phyloP scores from a whole-genome alignment of 1,140 invertebrate genomes.

The Drosophila repleta region DNA sequence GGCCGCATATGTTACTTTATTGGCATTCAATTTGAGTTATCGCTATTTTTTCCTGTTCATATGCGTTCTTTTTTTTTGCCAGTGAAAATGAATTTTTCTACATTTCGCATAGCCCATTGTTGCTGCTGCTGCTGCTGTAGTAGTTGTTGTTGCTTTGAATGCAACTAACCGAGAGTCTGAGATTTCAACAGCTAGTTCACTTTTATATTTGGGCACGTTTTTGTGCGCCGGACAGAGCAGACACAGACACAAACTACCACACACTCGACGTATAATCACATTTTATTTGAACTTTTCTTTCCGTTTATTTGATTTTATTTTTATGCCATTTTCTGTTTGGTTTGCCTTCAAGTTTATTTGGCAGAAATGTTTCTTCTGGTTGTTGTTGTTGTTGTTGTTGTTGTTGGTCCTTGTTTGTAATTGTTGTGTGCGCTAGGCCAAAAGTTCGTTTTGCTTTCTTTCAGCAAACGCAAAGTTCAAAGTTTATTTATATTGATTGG shows the following conservation, averaged over 20 bases:
- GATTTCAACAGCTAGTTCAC: slow-evolving; percentile 61
- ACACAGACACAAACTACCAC: slow-evolving; percentile 5
- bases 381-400: slow-evolving; percentile 37
- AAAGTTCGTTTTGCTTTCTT: slow-evolving; percentile 23
- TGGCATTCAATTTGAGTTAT: slow-evolving; percentile 80
- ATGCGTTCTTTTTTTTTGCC: slow-evolving; percentile 55
- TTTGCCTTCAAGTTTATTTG: slow-evolving; percentile 46
- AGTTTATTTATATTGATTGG: slow-evolving; percentile 67
- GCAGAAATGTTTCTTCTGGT: slow-evolving; percentile 35
- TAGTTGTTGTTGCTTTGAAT: slow-evolving; percentile 28
- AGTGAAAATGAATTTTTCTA: slow-evolving; percentile 63
- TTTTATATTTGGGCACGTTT: slow-evolving; percentile 55
- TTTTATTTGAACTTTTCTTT: slow-evolving; percentile 77
- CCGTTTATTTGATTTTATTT: slow-evolving; percentile 70
- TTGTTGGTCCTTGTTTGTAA: slow-evolving; percentile 21
- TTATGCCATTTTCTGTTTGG: slow-evolving; percentile 52
- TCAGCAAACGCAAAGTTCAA: slow-evolving; percentile 51
- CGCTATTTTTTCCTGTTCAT: slow-evolving; percentile 79
- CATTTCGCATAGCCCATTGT: slow-evolving; percentile 54
- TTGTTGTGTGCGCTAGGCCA: slow-evolving; percentile 21
- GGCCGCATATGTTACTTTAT: slow-evolving; percentile 78
- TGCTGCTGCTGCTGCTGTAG: slow-evolving; percentile 22
- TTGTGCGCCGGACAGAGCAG: slow-evolving; percentile 19
- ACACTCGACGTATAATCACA: slow-evolving; percentile 60
- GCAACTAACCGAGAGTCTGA: slow-evolving; percentile 55